phyloP scores from a whole-genome alignment of 1,140 invertebrate genomes.

The Dendroctonus valens region DNA sequence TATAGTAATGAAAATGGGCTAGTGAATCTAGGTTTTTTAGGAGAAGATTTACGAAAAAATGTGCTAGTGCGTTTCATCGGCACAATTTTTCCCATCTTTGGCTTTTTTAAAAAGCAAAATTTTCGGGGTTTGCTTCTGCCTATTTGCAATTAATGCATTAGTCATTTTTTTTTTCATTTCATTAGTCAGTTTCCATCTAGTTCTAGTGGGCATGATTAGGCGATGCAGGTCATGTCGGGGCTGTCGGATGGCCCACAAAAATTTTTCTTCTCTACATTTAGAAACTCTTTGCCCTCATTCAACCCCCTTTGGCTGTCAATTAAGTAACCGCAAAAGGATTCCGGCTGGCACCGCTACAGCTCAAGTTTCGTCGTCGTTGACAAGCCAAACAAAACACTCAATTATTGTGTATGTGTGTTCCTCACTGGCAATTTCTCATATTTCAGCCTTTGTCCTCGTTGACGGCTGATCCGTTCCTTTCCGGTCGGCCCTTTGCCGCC shows the following conservation, averaged over 20 bases:
- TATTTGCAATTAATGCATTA: too few relatives aligned
- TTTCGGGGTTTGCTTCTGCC: too few relatives aligned
- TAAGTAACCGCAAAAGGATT: conserved; percentile 42
- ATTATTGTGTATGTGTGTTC: conserved; percentile 31
- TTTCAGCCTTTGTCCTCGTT: conserved; percentile 27
- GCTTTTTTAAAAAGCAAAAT: too few relatives aligned
- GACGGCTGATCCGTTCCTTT: neutral
- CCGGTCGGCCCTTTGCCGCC: too few relatives aligned
- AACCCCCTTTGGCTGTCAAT: conserved; percentile 47
- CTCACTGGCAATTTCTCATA: conserved; percentile 40
- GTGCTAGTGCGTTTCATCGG: too few relatives aligned
- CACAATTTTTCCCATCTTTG: too few relatives aligned
- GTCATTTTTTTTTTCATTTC: too few relatives aligned
- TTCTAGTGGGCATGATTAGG: conserved; percentile 1
- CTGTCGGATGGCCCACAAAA: too few relatives aligned
- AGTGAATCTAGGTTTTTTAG: too few relatives aligned
- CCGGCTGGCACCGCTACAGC: conserved; percentile 37
- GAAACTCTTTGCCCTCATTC: conserved; percentile 33
- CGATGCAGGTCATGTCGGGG: too few relatives aligned
- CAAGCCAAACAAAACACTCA: conserved; percentile 46
- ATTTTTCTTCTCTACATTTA: neutral
- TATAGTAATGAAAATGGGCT: too few relatives aligned
- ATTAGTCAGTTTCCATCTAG: conserved; percentile 1
- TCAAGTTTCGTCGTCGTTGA: conserved; percentile 45
- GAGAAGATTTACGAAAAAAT: too few relatives aligned